phyloP scores from a whole-genome alignment of 2,113 vertebrate genomes.

The Propithecus coquereli region DNA sequence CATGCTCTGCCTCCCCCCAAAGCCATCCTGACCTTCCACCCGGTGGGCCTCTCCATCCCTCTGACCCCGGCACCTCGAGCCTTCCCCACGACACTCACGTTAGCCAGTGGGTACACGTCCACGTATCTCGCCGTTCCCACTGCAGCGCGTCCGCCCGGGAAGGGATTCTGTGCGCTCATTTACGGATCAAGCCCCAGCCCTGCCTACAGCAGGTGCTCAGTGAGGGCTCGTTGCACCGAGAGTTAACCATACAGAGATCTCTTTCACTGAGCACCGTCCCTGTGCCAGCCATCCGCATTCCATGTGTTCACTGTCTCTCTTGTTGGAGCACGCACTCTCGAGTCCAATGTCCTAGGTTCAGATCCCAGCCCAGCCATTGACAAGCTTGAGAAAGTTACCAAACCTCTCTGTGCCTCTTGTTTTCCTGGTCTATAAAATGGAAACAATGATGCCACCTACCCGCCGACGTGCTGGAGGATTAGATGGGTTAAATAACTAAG shows the following conservation, averaged over 20 bases:
- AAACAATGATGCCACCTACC: no score
- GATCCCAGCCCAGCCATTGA: neutral
- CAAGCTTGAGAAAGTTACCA: neutral
- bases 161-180: neutral
- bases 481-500: neutral
- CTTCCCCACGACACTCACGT: neutral
- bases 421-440: neutral
- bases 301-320: neutral
- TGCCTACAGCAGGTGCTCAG: no score
- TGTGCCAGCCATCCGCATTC: neutral
- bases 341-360: neutral
- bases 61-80: neutral
- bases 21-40: neutral
- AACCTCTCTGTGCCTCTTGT: neutral
- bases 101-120: neutral
- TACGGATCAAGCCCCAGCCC: neutral
- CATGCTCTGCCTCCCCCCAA: neutral
- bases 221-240: neutral
- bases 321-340: neutral
- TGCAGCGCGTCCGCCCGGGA: neutral
- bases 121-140: accelerated
- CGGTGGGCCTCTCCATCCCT: neutral
- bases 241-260: neutral
- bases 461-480: neutral
- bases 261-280: neutral